A percentile compares a stretch with the other conserved stretches of the same genome.
These are phyloP conservation scores for Brachypteracias leptosomus DNA, from an alignment of 2,113 vertebrate species.

Conservation along the genomic window DNA sequence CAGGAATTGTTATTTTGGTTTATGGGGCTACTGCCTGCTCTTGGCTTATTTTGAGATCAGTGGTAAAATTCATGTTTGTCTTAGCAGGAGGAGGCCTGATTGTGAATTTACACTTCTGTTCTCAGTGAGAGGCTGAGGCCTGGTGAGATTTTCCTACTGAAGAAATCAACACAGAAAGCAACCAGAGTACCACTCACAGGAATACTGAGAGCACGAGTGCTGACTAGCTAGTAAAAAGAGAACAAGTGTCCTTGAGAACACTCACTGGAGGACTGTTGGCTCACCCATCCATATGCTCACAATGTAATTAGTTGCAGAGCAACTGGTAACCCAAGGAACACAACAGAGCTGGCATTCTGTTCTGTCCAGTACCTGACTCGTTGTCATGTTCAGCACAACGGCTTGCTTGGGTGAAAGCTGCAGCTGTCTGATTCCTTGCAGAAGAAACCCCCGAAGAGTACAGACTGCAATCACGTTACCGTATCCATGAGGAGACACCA, in stretches of 20 bases:
- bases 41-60: background rate
- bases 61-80: background rate
- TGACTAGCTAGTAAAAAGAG: background rate
- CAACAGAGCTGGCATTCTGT: too few relatives aligned
- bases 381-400: constrained; percentile 49
- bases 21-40: background rate
- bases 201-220: background rate
- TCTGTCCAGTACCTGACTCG: constrained; percentile 65
- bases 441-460: constrained; percentile 59
- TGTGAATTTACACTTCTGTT: background rate
- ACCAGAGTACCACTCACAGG: background rate
- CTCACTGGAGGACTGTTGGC: background rate
- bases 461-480: constrained; percentile 64
- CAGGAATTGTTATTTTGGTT: background rate
- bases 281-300: background rate
- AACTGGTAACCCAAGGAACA: background rate
- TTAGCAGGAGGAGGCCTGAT: background rate
- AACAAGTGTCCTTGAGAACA: background rate
- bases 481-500: constrained; percentile 58
- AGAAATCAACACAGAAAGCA: background rate
- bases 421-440: constrained; percentile 65
- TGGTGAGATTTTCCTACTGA: background rate
- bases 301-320: background rate
- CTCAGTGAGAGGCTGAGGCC: background rate
- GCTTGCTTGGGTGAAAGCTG: constrained; percentile 52